Evolutionary conservation across 2,888 invertebrate genomes (phyloP), one percentile per base, ranked within the genome.

Genomic region (Lampropteryx suffumata): DNA sequence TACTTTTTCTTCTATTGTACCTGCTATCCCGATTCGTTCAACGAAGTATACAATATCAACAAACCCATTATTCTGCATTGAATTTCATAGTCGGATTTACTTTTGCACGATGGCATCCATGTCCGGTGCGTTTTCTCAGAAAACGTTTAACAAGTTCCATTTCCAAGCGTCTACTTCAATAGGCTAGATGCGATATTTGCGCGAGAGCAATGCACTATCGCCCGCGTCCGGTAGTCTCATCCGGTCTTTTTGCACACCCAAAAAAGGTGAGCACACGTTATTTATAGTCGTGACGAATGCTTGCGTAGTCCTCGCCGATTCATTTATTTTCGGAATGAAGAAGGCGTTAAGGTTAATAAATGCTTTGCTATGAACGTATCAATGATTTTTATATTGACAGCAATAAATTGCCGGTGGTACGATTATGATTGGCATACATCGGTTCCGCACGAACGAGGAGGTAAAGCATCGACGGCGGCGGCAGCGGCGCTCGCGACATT

Each of bases 231-330:
- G 89, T 86, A 85, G 86, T 74, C 64, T 76, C 80, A 77, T 89
- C 89, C 89, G 88, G 87, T 87, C 79, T 82, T 84, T 86, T 84
- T 76, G 82, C 81, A 84, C 76, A 70, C 79, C 89, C 87, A 84
- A 89, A 90, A 89, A 89, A 87, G 89, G 88, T 86, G 85, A 82
- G 88, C 85, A 84, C 84, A 79, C 73, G 65, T 80, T 87, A 87
- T 89, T 87, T 84, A 85, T 86, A 85, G 78, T 69, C 70, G 71
- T 88, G 89, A 88, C 84, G 80, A 87, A 82, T 76, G 69, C 68
- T 71, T 64, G 71, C 73, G 67, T 73, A 78, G 79, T 79, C 73
- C 72, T 76, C 74, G 66, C 60, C 65, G 70, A 73, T 71, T 73
- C 73, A 75, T 79, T 79, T 86, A 85, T 85, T 86, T 84, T 78